Base-by-base conservation (phyloP, 2,113 vertebrate genomes). In the Rhinopomastus cyanomelas region DNA sequence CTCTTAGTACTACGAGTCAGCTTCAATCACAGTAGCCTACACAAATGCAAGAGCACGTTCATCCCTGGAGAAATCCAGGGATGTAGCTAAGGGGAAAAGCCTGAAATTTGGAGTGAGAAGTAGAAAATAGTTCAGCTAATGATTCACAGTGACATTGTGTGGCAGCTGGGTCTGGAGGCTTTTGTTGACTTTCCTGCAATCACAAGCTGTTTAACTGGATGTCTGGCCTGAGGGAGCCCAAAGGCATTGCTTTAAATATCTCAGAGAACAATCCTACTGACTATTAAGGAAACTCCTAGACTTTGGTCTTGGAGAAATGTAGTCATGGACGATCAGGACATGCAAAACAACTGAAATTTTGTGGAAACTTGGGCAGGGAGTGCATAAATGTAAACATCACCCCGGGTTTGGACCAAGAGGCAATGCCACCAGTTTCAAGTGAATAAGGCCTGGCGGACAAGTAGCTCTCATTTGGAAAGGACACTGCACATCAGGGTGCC, bases 191-290 rank as follows among this genome's bases (percentile, higher is more conserved):
- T 86, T 87, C 73, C 88, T 92, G 65, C 37, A 53, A 53, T 85
- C 59, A 56, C 95, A 94, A 85, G 51, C 77, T 95, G 85, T 90
- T 95, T 55, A 89, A 89, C 94, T 75, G 89, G 77, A 90, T 82
- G 81, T 86, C 79, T 93, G 84, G 80, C 62, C 83, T 89, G 68
- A 93, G 80, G 78, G 55, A 89, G 65, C 72, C 87, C 79, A 87
- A 93, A 96, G 95, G 76, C 81, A 84, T 22, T 88, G 68, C 80
- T 95, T 97, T 96, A 95, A 95, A 89, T 89, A 94, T 56, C 86
- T 93, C 94, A 96, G 72, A 97, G 95, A 96, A 92, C 29, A 90
- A 62, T 69, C 87, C 59, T 72, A 83, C 53, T 91, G 79, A 66
- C 67, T 59, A 88, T 16, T 32, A 89, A 75, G 76, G 57, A 81